A percentile compares a stretch with the other conserved stretches of the same genome.
phyloP scores from a whole-genome alignment of 2,797 vertebrate genomes.

The Sebastolobus alascanus region DNA sequence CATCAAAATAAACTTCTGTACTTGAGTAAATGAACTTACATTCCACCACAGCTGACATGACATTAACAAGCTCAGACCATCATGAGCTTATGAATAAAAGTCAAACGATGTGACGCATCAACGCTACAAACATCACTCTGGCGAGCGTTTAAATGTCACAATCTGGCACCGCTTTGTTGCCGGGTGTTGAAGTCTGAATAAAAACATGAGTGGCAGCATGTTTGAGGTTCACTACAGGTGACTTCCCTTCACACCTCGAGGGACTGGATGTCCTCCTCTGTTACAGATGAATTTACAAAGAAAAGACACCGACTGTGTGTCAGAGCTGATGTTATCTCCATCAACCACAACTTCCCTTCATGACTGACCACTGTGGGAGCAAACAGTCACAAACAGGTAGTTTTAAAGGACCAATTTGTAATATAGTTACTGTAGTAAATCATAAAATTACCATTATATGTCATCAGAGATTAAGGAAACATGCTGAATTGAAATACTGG shows the following conservation, averaged over 20 bases:
- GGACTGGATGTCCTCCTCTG: neutral
- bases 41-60: neutral
- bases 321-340: neutral
- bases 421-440: too few species aligned
- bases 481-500: too few species aligned
- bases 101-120: neutral
- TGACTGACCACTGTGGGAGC: neutral
- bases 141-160: neutral
- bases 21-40: neutral
- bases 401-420: too few species aligned
- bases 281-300: neutral
- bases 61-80: neutral
- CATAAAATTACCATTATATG: too few species aligned
- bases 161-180: neutral
- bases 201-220: neutral
- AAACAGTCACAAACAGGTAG: neutral
- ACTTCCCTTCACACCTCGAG: neutral
- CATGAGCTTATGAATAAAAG: neutral
- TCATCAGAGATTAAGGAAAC: too few species aligned
- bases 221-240: neutral
- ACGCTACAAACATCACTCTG: neutral
- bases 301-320: neutral
- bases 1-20: too few species aligned
- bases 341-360: neutral
- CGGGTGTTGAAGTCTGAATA: neutral